Percentiles rank a stretch among this genome's conserved stretches.
phyloP scores from a whole-genome alignment of 1,140 invertebrate species.

The Drosophila cardini region DNA sequence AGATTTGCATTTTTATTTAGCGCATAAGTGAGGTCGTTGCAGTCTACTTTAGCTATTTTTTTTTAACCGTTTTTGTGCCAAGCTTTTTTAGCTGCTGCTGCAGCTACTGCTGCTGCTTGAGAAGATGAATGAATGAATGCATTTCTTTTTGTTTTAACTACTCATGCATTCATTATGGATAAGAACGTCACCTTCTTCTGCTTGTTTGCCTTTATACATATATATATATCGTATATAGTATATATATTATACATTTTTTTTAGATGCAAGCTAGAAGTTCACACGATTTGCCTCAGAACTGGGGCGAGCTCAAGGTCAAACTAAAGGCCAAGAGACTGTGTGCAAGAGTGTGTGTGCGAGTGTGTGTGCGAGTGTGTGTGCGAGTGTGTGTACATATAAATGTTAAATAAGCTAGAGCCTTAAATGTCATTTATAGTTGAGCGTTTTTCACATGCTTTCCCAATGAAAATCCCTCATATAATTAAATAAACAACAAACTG shows the following conservation, averaged over 20 bases:
- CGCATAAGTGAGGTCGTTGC: slow-evolving; percentile 66
- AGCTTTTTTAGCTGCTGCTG: slow-evolving; percentile 26
- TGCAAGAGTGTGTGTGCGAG: not conserved
- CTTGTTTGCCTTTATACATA: slow-evolving; percentile 30
- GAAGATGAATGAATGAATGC: slow-evolving; percentile 34
- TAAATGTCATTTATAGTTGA: slow-evolving; percentile 38
- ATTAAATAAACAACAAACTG: slow-evolving; percentile 40
- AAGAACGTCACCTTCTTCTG: slow-evolving; percentile 33
- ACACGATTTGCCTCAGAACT: slow-evolving; percentile 24
- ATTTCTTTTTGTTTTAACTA: slow-evolving; percentile 53
- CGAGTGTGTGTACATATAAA: not conserved
- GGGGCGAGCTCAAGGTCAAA: slow-evolving; percentile 42
- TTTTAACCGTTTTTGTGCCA: slow-evolving; percentile 9
- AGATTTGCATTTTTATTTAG: slow-evolving; percentile 83
- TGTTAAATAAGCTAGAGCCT: slow-evolving; percentile 10
- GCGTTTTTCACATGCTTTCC: slow-evolving; percentile 17
- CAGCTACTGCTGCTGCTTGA: not conserved
- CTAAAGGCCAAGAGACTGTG: slow-evolving; percentile 17
- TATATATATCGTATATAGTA: not conserved
- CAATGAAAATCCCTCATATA: slow-evolving; percentile 28
- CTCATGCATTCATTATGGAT: slow-evolving; percentile 46
- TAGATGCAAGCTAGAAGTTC: slow-evolving; percentile 18
- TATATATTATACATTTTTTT: slow-evolving; percentile 1
- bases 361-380: not conserved
- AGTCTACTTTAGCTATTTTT: slow-evolving; percentile 45